Evolutionary conservation across 2,888 invertebrate genomes (phyloP).

Genomic region (Xanthorhoe designata): DNA sequence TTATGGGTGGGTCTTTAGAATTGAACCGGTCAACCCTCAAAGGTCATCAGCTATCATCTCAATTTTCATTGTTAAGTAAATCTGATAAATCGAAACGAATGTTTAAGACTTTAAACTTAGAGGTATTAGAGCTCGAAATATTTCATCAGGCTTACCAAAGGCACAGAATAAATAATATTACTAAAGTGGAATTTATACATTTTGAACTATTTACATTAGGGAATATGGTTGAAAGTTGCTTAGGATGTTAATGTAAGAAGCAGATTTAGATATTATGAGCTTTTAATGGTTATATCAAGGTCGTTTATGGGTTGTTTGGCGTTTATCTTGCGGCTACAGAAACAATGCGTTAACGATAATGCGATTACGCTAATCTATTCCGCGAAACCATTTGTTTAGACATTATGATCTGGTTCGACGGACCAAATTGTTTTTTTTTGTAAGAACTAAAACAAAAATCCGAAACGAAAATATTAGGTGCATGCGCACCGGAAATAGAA

Average conservation of each 20-base stretch:
- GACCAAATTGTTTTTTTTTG: neutral
- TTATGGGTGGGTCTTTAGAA: conserved; percentile 17
- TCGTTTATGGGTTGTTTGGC: conserved; percentile 20
- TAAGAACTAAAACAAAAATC: too few species aligned
- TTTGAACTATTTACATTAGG: neutral
- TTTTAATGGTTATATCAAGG: conserved; percentile 30
- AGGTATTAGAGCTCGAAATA: conserved; percentile 16
- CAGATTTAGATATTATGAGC: conserved; percentile 28
- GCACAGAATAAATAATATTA: too few species aligned
- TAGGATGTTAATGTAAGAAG: conserved; percentile 8
- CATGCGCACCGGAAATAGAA: too few species aligned
- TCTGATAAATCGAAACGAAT: conserved; percentile 24
- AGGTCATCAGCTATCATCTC: conserved; percentile 31
- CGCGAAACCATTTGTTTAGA: conserved; percentile 9
- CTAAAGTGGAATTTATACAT: neutral
- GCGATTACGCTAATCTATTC: conserved; percentile 18
- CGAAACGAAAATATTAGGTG: too few species aligned
- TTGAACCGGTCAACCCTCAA: conserved; percentile 26
- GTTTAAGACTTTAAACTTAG: conserved; percentile 13
- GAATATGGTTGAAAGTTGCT: conserved; percentile 20
- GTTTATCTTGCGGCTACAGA: conserved; percentile 26
- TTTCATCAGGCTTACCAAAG: neutral
- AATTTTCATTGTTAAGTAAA: conserved; percentile 35
- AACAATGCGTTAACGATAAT: conserved; percentile 16
- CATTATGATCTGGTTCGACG: conserved; percentile 4